These are phyloP conservation scores for Podocnemis expansa DNA, from an alignment of 2,113 vertebrate species.

Conservation along the genomic window DNA sequence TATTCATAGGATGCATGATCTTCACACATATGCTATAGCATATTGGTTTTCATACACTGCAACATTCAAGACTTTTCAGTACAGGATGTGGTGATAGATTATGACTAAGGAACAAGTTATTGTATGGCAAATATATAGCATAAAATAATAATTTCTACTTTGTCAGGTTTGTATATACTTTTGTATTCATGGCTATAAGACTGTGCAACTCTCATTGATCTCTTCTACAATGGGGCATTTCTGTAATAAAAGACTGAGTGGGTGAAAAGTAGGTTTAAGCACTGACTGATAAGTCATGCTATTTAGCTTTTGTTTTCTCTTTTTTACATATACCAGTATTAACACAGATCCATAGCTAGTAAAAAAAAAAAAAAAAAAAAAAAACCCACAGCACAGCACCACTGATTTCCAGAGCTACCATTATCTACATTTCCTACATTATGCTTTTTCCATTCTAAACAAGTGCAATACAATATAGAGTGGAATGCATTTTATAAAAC, in stretches of 20 bases:
- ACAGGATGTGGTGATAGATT: background rate
- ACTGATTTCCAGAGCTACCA: background rate
- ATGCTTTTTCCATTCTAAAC: background rate
- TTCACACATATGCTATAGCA: background rate
- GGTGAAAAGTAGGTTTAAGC: background rate
- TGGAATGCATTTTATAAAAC: background rate
- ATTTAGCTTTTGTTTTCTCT: background rate
- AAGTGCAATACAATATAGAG: background rate
- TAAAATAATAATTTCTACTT: background rate
- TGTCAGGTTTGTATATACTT: background rate
- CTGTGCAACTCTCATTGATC: rapidly evolving
- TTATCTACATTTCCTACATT: background rate
- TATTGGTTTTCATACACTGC: background rate
- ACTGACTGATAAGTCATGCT: background rate
- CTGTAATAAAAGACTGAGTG: background rate
- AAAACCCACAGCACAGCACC: too few relatives aligned
- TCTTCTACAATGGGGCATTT: background rate
- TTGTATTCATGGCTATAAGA: background rate
- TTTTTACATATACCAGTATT: background rate
- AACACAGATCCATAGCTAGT: background rate
- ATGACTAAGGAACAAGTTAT: background rate
- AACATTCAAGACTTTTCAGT: background rate
- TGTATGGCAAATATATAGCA: background rate
- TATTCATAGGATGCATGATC: background rate
- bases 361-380: too few relatives aligned